Percentiles rank a stretch among this genome's conserved stretches.
Conservation (phyloP, 2,888 invertebrate species). For the Hirtodrosophila histrioides region DNA sequence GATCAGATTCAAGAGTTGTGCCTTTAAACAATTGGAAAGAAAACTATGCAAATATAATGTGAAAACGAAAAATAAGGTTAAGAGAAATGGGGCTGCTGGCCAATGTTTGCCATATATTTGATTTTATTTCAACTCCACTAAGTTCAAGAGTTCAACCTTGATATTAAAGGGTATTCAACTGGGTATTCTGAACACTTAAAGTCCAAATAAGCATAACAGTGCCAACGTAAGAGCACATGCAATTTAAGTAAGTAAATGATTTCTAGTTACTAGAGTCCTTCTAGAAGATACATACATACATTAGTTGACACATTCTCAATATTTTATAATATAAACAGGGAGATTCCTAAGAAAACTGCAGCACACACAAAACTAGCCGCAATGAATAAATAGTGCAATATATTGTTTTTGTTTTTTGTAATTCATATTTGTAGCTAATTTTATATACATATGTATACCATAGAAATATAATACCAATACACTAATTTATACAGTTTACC, state of each 20-base stretch:
- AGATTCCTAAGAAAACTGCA: slow-evolving; percentile 12
- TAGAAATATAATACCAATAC: slow-evolving; percentile 46
- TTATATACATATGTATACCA: slow-evolving; percentile 38
- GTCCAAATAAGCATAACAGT: slow-evolving; percentile 14
- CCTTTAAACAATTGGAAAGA: too few species aligned
- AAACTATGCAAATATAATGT: too few species aligned
- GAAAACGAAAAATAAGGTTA: too few species aligned
- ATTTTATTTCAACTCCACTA: too few species aligned
- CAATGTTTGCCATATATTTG: too few species aligned
- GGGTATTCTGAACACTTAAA: neutral
- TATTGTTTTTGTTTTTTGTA: slow-evolving; percentile 37
- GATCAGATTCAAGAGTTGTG: too few species aligned
- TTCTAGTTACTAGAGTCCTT: slow-evolving; percentile 13
- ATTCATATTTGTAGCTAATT: slow-evolving; percentile 50
- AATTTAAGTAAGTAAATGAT: slow-evolving; percentile 17
- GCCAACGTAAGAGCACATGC: slow-evolving; percentile 32
- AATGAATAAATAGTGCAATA: slow-evolving; percentile 36
- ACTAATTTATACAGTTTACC: slow-evolving; percentile 39
- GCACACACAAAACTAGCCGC: slow-evolving; percentile 30
- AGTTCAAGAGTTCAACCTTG: too few species aligned
- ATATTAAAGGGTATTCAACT: neutral
- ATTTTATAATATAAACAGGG: slow-evolving; percentile 43
- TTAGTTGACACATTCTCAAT: slow-evolving; percentile 50
- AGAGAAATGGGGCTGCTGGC: too few species aligned
- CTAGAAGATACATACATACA: neutral